Conservation (phyloP, 2,113 vertebrate species). For the Rissa tridactyla region DNA sequence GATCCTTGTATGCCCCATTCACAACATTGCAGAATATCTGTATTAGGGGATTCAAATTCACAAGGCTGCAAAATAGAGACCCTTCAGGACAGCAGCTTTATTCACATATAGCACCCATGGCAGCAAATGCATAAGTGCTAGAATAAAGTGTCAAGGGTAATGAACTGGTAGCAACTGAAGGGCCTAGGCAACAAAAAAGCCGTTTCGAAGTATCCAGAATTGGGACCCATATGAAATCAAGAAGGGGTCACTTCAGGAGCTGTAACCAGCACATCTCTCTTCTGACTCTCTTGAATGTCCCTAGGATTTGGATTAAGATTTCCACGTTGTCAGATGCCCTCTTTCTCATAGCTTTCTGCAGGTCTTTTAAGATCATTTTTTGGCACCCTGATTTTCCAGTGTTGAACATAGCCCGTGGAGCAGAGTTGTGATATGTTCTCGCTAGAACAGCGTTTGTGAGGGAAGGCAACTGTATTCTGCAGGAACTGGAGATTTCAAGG, state of each 20-base stretch:
- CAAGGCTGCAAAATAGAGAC: background rate
- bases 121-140: background rate
- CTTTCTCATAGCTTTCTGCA: background rate
- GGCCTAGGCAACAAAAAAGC: background rate
- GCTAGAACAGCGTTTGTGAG: background rate
- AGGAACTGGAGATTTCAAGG: constrained; percentile 32
- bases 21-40: background rate
- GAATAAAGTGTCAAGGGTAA: background rate
- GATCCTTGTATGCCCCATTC: background rate
- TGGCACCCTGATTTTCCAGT: background rate
- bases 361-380: background rate
- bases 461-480: constrained; percentile 18
- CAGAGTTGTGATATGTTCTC: background rate
- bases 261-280: background rate
- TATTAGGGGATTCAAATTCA: background rate
- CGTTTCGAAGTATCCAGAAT: background rate
- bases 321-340: background rate
- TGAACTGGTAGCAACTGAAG: background rate
- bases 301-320: background rate
- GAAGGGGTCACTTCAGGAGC: background rate
- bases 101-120: background rate
- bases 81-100: background rate
- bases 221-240: background rate
- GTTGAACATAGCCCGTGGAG: background rate
- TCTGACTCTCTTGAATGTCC: background rate